A percentile compares a stretch with the other conserved stretches of the same genome.
These are phyloP conservation scores for Steatocranus sp. DNA, from an alignment of 2,797 vertebrate species.

Conservation along the genomic window DNA sequence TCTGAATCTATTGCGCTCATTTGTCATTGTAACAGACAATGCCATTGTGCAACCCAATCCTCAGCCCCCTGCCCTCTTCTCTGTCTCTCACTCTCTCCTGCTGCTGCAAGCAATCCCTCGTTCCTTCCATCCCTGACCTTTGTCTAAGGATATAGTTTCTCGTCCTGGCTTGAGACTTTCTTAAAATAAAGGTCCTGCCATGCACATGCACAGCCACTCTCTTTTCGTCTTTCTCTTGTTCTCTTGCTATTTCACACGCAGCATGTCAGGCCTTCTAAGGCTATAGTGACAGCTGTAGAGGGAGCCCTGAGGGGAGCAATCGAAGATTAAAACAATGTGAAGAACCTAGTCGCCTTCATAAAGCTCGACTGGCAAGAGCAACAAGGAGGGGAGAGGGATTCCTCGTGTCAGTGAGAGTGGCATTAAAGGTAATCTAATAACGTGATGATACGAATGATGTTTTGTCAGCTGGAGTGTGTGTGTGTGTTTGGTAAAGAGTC, in stretches of 20 bases:
- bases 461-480: not conserved
- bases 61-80: not conserved
- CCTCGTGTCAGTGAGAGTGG: slow-evolving; percentile 33
- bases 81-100: slow-evolving; percentile 24
- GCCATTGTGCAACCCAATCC: slow-evolving; percentile 71
- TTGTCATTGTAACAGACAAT: slow-evolving; percentile 68
- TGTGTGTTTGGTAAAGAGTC: not conserved
- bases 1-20: slow-evolving; percentile 53
- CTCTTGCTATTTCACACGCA: not conserved
- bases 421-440: slow-evolving; percentile 51
- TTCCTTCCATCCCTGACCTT: slow-evolving; percentile 70
- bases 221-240: slow-evolving; percentile 17
- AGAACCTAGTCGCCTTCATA: slow-evolving; percentile 27
- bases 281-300: slow-evolving; percentile 70
- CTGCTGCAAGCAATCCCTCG: slow-evolving; percentile 54
- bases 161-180: slow-evolving; percentile 61
- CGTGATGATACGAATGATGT: not conserved
- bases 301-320: slow-evolving; percentile 47
- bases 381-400: slow-evolving; percentile 22
- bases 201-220: slow-evolving; percentile 8
- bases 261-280: slow-evolving; percentile 68
- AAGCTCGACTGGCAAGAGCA: slow-evolving; percentile 56
- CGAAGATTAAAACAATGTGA: slow-evolving; percentile 66
- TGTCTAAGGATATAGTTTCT: slow-evolving; percentile 68
- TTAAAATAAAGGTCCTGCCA: slow-evolving; percentile 65